These are phyloP conservation scores for Taxidea taxus DNA, from an alignment of 2,113 vertebrate genomes.

Conservation along the genomic window DNA sequence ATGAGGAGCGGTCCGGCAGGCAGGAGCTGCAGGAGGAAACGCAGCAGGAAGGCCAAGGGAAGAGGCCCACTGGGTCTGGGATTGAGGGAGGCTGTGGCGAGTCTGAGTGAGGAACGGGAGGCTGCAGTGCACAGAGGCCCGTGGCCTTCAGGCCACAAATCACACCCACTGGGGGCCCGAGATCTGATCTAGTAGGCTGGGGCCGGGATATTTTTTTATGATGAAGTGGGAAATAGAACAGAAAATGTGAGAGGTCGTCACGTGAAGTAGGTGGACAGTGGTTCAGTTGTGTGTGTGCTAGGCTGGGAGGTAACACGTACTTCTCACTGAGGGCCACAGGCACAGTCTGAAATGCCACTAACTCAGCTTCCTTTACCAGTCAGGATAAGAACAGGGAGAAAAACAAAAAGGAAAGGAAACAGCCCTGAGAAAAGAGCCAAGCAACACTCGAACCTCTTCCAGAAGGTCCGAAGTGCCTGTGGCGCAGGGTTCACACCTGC, in stretches of 20 bases:
- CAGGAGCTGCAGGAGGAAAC: not conserved
- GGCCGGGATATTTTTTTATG: not conserved
- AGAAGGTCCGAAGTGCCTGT: not conserved
- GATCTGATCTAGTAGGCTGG: too few relatives aligned
- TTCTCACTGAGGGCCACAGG: not conserved
- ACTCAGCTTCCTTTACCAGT: not conserved
- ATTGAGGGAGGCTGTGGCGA: not conserved
- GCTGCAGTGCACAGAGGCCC: not conserved
- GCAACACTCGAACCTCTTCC: not conserved
- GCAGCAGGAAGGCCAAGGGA: not conserved
- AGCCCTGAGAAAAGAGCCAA: not conserved
- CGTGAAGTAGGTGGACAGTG: not conserved
- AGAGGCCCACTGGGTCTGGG: rapidly evolving
- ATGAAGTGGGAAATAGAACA: not conserved
- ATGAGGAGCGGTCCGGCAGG: not conserved
- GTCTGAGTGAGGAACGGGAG: rapidly evolving
- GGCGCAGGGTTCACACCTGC: rapidly evolving
- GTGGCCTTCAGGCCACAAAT: not conserved
- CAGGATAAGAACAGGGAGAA: not conserved
- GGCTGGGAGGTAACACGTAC: not conserved
- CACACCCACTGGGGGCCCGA: not conserved
- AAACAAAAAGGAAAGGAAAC: not conserved
- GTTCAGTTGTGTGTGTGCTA: not conserved
- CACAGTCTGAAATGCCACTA: not conserved
- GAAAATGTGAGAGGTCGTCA: not conserved